A percentile compares a stretch with the other conserved stretches of the same genome.
These are phyloP conservation scores for Bothrops jararaca DNA, from an alignment of 2,113 vertebrate genomes.

Conservation along the genomic window DNA sequence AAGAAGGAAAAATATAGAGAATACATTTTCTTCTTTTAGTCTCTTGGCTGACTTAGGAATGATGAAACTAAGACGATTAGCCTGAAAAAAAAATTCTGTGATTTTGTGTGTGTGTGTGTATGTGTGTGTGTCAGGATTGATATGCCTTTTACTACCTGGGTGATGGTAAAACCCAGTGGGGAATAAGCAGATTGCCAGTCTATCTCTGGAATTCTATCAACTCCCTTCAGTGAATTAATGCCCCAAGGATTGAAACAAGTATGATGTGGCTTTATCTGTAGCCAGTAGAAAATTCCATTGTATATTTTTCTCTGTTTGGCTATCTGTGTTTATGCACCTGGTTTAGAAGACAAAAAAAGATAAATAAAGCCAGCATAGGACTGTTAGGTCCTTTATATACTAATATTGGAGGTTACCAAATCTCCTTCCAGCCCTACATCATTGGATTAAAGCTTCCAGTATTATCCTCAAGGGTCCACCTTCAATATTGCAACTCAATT, in stretches of 20 bases:
- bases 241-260: background rate
- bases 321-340: background rate
- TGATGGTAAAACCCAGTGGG: background rate
- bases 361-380: background rate
- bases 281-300: slow-evolving; percentile 2
- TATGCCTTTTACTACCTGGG: background rate
- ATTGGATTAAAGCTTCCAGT: background rate
- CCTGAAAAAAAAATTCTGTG: background rate
- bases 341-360: slow-evolving; percentile 31
- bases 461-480: background rate
- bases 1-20: background rate
- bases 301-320: background rate
- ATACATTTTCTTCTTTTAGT: background rate
- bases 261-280: background rate
- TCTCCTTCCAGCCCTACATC: background rate
- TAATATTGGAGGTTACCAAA: background rate
- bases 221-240: slow-evolving; percentile 1
- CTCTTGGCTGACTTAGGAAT: background rate
- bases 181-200: background rate
- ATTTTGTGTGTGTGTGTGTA: background rate
- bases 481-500: background rate
- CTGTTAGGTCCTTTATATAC: background rate
- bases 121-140: no score
- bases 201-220: background rate
- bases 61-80: background rate